Percentiles rank a stretch among this genome's conserved stretches.
Evolutionary conservation across 1,140 invertebrate species (phyloP).

Genomic region (Lordiphosa clarofinis): DNA sequence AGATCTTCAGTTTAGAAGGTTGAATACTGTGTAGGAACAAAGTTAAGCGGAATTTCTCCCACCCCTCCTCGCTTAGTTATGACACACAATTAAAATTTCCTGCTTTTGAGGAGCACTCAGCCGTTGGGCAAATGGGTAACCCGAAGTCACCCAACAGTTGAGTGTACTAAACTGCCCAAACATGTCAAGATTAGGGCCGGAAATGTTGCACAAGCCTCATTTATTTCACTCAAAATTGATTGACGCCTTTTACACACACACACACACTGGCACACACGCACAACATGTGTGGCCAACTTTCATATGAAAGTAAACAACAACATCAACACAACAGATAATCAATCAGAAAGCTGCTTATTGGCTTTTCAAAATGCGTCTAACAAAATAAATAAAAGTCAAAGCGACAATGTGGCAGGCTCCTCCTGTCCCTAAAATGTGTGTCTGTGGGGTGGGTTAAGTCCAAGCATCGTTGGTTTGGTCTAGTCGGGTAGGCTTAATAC

Average conservation of each 20-base stretch:
- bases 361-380: constrained; percentile 73
- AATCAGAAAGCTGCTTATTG: constrained; percentile 73
- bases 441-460: constrained; percentile 12
- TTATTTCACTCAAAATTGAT: constrained; percentile 70
- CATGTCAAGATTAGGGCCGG: neutral
- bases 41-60: too few relatives aligned
- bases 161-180: constrained; percentile 1
- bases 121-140: neutral
- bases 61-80: too few relatives aligned
- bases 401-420: constrained; percentile 67
- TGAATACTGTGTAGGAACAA: too few relatives aligned
- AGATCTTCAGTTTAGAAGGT: too few relatives aligned
- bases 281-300: constrained; percentile 11
- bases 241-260: constrained; percentile 48
- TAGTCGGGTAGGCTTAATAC: constrained; percentile 43
- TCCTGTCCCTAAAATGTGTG: too few relatives aligned
- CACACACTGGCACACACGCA: constrained; percentile 1
- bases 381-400: constrained; percentile 73
- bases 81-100: constrained; percentile 13
- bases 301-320: constrained; percentile 39
- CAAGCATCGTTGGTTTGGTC: constrained; percentile 22
- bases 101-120: constrained; percentile 13
- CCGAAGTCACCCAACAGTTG: neutral
- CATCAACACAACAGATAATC: constrained; percentile 58
- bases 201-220: constrained; percentile 54